Evolutionary conservation across 1,140 invertebrate genomes (phyloP).

Genomic region (Sinella curviseta): DNA sequence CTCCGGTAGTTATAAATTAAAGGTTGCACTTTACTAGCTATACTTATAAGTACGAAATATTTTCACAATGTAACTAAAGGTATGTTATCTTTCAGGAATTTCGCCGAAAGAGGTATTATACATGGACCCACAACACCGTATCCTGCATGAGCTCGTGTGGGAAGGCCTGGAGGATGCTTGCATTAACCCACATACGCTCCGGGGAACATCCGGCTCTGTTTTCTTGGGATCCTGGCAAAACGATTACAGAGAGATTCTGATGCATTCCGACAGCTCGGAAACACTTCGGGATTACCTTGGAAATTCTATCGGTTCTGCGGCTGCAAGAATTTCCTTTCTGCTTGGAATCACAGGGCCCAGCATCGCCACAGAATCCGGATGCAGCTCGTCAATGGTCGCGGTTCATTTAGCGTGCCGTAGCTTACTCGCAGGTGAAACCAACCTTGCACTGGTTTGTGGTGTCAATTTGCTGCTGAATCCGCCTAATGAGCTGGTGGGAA

Average conservation of each 20-base stretch:
- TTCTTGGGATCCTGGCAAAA: not conserved
- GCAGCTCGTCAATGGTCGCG: not conserved
- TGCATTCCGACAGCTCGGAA: not conserved
- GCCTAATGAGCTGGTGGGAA: not conserved
- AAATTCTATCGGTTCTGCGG: not conserved
- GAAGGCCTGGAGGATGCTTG: constrained; percentile 50
- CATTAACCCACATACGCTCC: not conserved
- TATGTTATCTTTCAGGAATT: too few relatives aligned
- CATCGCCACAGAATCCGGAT: not conserved
- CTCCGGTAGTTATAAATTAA: too few relatives aligned
- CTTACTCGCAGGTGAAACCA: not conserved
- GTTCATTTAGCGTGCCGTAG: not conserved
- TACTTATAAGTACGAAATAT: too few relatives aligned
- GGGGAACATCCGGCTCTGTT: not conserved
- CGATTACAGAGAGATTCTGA: not conserved
- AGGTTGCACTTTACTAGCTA: too few relatives aligned
- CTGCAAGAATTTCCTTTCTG: not conserved
- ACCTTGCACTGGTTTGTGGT: not conserved
- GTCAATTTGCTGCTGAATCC: not conserved
- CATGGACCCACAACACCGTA: constrained; percentile 57
- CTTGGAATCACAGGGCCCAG: not conserved
- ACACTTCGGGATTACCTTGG: not conserved
- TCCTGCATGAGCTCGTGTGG: constrained; percentile 58
- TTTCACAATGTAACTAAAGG: too few relatives aligned
- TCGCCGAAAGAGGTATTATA: too few relatives aligned